A percentile compares a stretch with the other conserved stretches of the same genome.
These are phyloP conservation scores for Colistium nudipinnis DNA, from an alignment of 2,113 vertebrate species.

Conservation along the genomic window DNA sequence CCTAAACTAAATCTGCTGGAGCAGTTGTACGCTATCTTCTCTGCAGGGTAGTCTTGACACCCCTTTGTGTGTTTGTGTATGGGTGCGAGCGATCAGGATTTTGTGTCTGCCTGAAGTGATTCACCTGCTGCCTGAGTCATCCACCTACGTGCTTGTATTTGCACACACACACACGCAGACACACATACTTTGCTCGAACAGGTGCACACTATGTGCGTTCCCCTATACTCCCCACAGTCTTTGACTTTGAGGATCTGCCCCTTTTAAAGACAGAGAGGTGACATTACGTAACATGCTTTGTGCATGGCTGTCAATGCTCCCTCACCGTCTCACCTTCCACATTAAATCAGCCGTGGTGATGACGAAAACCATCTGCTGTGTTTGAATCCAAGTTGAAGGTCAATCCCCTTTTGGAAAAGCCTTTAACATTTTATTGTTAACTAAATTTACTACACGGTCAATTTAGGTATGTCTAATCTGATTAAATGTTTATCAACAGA, in stretches of 20 bases:
- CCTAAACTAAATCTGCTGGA: conserved; percentile 55
- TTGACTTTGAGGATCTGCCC: too few relatives aligned
- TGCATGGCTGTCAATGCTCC: neutral
- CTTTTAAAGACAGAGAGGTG: neutral
- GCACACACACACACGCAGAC: conserved; percentile 5
- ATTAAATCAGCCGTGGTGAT: conserved; percentile 31
- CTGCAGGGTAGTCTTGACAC: conserved; percentile 41
- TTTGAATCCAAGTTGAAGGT: conserved; percentile 21
- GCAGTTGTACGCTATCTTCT: conserved; percentile 38
- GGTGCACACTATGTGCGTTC: neutral
- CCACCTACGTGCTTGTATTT: conserved; percentile 20
- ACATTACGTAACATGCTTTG: conserved; percentile 15
- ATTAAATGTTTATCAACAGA: neutral
- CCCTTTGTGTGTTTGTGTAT: conserved; percentile 15
- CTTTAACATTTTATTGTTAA: neutral
- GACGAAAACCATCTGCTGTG: conserved; percentile 47
- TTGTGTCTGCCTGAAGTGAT: conserved; percentile 54
- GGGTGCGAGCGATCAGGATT: neutral
- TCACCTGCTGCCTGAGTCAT: conserved; percentile 67
- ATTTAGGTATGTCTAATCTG: neutral
- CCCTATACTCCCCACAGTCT: conserved; percentile 10
- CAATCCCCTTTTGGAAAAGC: neutral
- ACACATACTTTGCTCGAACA: neutral
- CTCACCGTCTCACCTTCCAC: neutral
- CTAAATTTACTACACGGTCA: neutral